Evolutionary conservation across 2,888 invertebrate genomes (phyloP).

Genomic region (Eupithecia exiguata): DNA sequence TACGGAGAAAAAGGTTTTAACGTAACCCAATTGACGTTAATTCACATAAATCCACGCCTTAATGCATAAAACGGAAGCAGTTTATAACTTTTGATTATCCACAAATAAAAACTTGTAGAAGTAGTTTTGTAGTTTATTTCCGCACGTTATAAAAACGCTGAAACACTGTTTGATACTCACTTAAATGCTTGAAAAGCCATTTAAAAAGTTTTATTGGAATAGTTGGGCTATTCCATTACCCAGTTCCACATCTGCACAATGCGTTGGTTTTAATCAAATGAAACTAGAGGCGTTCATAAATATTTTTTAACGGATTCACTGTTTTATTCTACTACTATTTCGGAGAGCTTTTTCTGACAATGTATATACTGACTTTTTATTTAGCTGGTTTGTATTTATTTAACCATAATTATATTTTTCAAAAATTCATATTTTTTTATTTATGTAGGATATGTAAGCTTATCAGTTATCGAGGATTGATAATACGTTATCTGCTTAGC

Average conservation of each 20-base stretch:
- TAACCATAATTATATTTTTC: no score
- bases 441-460: no score
- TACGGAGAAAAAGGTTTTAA: no score
- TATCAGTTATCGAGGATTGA: no score
- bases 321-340: neutral
- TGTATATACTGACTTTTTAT: neutral
- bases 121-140: constrained; percentile 16
- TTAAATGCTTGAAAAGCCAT: constrained; percentile 53
- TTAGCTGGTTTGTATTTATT: neutral
- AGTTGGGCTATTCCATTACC: constrained; percentile 56
- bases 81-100: constrained; percentile 10
- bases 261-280: constrained; percentile 58
- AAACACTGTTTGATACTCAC: constrained; percentile 41
- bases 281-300: constrained; percentile 48
- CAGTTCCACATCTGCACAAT: constrained; percentile 50
- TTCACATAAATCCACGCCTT: no score
- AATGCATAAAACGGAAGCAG: neutral
- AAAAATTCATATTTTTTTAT: no score
- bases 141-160: constrained; percentile 25
- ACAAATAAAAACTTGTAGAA: constrained; percentile 16
- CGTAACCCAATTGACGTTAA: no score
- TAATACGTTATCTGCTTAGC: no score
- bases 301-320: neutral
- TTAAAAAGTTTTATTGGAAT: constrained; percentile 73
- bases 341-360: neutral